A percentile compares a stretch with the other conserved stretches of the same genome.
Evolutionary conservation across 2,797 vertebrate genomes (phyloP).

Genomic region (Vultur gryphus): DNA sequence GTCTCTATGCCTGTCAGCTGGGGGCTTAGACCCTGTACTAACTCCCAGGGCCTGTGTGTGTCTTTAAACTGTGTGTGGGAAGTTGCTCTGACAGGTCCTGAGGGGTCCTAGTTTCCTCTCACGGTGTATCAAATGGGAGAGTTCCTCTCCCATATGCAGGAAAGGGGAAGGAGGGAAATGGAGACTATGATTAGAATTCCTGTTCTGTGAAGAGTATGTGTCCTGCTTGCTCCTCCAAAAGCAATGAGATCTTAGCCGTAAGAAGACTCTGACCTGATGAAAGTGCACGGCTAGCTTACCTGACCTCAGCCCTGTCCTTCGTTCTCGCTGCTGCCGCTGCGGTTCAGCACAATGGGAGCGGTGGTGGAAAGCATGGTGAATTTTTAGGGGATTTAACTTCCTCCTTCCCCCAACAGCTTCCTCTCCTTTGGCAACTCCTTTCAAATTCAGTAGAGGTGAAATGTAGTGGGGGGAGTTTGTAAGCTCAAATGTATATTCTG

Average conservation of each 20-base stretch:
- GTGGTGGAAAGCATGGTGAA: neutral
- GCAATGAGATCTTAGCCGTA: rapidly evolving
- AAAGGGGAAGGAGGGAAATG: neutral
- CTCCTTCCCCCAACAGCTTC: neutral
- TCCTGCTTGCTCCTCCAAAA: neutral
- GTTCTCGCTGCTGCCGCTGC: rapidly evolving
- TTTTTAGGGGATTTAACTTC: neutral
- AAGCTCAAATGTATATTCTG: neutral
- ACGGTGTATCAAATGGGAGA: neutral
- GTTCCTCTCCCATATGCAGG: neutral
- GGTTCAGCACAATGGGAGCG: neutral
- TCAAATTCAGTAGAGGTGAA: neutral
- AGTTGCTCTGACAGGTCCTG: neutral
- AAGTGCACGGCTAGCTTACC: neutral
- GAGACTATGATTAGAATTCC: neutral
- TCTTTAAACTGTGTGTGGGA: neutral
- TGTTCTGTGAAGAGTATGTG: neutral
- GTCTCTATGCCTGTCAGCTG: neutral
- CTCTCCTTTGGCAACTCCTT: neutral
- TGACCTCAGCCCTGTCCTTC: neutral
- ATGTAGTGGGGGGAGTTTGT: neutral
- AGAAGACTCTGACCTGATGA: neutral
- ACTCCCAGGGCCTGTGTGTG: neutral
- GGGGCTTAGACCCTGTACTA: neutral
- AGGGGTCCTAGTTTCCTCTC: neutral